These are phyloP conservation scores for Mellilla xanthometata DNA, from an alignment of 2,888 invertebrate species.

Conservation along the genomic window DNA sequence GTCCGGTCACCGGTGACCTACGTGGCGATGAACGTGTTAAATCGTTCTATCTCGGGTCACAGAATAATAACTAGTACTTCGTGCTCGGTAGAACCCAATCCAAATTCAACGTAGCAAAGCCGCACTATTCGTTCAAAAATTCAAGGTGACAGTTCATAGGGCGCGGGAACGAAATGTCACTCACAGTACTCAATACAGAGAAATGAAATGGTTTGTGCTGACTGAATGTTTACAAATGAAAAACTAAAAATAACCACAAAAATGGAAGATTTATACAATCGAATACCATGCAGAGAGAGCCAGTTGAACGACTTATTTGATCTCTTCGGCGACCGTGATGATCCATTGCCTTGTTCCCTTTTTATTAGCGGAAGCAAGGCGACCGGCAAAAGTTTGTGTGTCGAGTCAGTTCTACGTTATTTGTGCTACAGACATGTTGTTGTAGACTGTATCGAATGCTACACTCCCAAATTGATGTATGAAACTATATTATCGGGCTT, in stretches of 20 bases:
- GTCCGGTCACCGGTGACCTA: too few species aligned
- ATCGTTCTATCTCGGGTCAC: too few species aligned
- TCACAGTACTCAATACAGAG: too few species aligned
- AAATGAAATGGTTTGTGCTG: neutral
- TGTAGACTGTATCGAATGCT: constrained; percentile 92
- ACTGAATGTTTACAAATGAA: constrained; percentile 30
- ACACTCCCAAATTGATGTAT: constrained; percentile 88
- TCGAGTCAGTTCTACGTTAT: constrained; percentile 82
- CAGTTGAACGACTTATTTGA: constrained; percentile 73
- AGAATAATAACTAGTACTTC: too few species aligned
- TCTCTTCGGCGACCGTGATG: constrained; percentile 79
- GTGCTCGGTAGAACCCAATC: too few species aligned
- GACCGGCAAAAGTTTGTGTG: constrained; percentile 91
- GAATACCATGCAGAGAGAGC: constrained; percentile 75
- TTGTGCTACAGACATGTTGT: constrained; percentile 83
- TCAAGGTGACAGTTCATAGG: neutral
- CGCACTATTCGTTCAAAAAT: constrained; percentile 29
- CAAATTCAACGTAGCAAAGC: constrained; percentile 35
- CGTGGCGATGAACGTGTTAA: too few species aligned
- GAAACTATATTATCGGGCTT: constrained; percentile 88
- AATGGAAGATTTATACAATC: constrained; percentile 77
- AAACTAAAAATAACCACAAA: constrained; percentile 32
- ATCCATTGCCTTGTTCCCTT: constrained; percentile 86
- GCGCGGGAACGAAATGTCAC: neutral
- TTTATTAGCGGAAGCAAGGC: constrained; percentile 93